Evolutionary conservation across 2,888 invertebrate genomes (phyloP).

Genomic region (Polymixis lichenea): DNA sequence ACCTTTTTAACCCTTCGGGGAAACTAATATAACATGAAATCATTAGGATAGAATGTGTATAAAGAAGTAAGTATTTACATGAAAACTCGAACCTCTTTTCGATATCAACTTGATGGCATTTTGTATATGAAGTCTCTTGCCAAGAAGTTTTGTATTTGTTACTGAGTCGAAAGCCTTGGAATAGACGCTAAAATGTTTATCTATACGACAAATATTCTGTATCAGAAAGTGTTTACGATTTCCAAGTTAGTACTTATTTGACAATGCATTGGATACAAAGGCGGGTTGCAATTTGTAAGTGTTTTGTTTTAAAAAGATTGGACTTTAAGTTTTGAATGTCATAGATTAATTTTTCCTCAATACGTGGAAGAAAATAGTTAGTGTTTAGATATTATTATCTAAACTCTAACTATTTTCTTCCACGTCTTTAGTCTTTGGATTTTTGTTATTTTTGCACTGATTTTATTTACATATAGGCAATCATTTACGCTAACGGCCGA

Average conservation of each 20-base stretch:
- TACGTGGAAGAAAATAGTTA: constrained; percentile 1
- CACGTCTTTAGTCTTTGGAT: no score
- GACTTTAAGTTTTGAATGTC: constrained; percentile 10
- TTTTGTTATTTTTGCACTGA: not conserved
- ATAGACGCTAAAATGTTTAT: constrained; percentile 48
- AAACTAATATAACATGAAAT: constrained; percentile 31
- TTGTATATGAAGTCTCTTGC: constrained; percentile 43
- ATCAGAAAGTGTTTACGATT: constrained; percentile 50
- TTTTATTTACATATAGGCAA: not conserved
- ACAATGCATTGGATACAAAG: constrained; percentile 36
- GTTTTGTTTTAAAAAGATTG: constrained; percentile 33
- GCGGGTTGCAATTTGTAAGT: constrained; percentile 36
- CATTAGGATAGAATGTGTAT: constrained; percentile 34
- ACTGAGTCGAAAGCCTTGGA: constrained; percentile 38
- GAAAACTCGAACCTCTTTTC: constrained; percentile 37
- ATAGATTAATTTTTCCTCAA: not conserved
- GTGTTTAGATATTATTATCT: not conserved
- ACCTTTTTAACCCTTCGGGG: constrained; percentile 39
- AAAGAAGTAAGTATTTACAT: constrained; percentile 22
- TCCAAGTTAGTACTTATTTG: constrained; percentile 50
- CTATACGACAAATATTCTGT: constrained; percentile 42
- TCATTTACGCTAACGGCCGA: no score
- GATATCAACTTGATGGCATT: constrained; percentile 44
- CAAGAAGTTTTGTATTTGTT: constrained; percentile 55
- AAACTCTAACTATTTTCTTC: no score